phyloP scores from a whole-genome alignment of 2,113 vertebrate species.

The Symphodus melops region DNA sequence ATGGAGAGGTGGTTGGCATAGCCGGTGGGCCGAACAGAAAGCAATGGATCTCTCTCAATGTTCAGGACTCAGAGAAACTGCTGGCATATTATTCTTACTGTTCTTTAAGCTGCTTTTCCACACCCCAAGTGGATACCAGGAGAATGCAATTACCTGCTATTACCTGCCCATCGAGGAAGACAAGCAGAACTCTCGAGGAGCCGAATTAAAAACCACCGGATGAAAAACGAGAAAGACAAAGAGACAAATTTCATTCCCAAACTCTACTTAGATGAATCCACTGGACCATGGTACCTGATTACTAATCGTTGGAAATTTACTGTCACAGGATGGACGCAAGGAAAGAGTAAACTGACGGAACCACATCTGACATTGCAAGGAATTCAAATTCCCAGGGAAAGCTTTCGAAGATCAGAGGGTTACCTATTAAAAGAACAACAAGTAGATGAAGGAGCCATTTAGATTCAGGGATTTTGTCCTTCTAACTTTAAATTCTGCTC shows the following conservation, averaged over 20 bases:
- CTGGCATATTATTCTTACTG: no score
- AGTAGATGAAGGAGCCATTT: no score
- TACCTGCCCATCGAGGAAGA: slow-evolving; percentile 2
- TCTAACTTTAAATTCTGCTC: no score
- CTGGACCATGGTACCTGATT: not conserved
- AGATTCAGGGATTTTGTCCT: no score
- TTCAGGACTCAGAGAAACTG: no score
- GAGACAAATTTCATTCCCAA: not conserved
- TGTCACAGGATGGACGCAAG: not conserved
- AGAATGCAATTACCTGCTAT: slow-evolving; percentile 23
- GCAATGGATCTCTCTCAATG: not conserved
- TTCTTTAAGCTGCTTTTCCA: not conserved
- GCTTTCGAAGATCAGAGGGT: not conserved
- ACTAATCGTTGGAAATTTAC: not conserved
- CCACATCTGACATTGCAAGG: not conserved
- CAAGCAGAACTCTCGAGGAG: slow-evolving; percentile 9
- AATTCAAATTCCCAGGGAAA: not conserved
- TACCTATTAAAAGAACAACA: not conserved
- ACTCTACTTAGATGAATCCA: not conserved
- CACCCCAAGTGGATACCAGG: not conserved
- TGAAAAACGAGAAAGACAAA: not conserved
- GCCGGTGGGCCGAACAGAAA: not conserved
- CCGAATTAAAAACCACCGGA: slow-evolving; percentile 10
- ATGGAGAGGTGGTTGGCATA: not conserved
- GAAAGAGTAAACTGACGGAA: not conserved